phyloP scores from a whole-genome alignment of 2,888 invertebrate genomes.

The Cordilura impudica region DNA sequence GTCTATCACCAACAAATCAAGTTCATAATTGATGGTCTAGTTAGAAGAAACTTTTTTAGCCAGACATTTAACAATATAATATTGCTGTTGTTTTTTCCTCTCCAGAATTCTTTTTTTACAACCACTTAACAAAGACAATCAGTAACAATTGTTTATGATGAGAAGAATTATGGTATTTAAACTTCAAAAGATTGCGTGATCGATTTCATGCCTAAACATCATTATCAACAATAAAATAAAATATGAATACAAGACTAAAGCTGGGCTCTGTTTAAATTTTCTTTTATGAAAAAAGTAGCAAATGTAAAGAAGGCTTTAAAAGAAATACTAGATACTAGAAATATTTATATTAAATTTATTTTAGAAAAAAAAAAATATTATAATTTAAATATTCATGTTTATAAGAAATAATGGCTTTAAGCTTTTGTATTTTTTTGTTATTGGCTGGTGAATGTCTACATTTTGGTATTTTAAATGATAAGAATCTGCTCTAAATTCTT shows the following conservation, averaged over 20 bases:
- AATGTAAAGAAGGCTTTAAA: too few species aligned
- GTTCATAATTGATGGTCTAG: conserved; percentile 37
- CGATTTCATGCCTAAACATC: conserved; percentile 59
- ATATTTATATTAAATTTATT: neutral
- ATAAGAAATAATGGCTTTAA: neutral
- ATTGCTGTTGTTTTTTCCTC: conserved; percentile 7
- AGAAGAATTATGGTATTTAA: conserved; percentile 24
- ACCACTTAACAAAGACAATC: conserved; percentile 12
- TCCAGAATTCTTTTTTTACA: conserved; percentile 8
- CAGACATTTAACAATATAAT: conserved; percentile 46
- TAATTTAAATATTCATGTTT: neutral
- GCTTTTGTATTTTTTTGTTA: conserved; percentile 8
- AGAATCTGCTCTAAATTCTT: conserved; percentile 66
- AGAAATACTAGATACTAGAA: too few species aligned
- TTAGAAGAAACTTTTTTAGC: conserved; percentile 21
- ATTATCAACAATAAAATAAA: conserved; percentile 30
- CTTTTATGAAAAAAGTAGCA: too few species aligned
- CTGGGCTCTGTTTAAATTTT: too few species aligned
- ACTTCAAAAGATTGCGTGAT: conserved; percentile 52
- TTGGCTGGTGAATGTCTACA: conserved; percentile 50
- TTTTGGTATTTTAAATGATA: conserved; percentile 54
- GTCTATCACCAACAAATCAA: conserved; percentile 22
- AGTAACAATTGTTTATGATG: conserved; percentile 28
- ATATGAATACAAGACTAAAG: conserved; percentile 30
- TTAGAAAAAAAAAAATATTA: neutral